These are phyloP conservation scores for Paratilapia polleni DNA, from an alignment of 2,113 vertebrate genomes.

Conservation along the genomic window DNA sequence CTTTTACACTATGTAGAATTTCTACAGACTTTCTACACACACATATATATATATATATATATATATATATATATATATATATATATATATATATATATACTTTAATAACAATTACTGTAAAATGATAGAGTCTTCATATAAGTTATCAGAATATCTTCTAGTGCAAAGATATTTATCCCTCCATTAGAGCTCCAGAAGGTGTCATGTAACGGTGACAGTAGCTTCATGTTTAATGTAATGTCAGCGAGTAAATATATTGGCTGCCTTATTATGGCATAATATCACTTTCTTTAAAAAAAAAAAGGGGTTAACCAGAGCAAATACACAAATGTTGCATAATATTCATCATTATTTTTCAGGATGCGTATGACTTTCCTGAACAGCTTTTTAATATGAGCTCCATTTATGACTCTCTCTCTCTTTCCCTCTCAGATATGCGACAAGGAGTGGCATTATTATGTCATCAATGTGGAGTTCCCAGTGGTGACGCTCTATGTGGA, in stretches of 20 bases:
- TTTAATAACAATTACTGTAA: not conserved
- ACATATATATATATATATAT: not conserved
- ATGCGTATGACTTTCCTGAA: not conserved
- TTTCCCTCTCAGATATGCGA: slow-evolving; percentile 90
- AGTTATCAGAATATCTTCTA: not conserved
- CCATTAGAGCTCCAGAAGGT: not conserved
- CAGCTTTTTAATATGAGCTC: not conserved
- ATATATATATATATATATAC: not conserved
- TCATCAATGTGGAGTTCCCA: slow-evolving; percentile 95
- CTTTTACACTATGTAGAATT: too few species aligned
- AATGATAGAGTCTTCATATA: not conserved
- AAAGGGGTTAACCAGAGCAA: too few species aligned
- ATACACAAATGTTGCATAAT: too few species aligned
- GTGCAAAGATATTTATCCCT: not conserved
- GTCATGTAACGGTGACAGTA: not conserved
- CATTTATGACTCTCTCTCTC: not conserved
- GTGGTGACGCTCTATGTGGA: slow-evolving; percentile 95
- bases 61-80: not conserved
- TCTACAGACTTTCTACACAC: too few species aligned
- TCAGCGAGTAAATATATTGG: too few species aligned
- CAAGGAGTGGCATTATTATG: slow-evolving; percentile 99
- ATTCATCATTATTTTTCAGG: not conserved
- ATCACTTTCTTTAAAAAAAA: too few species aligned
- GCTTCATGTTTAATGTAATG: not conserved
- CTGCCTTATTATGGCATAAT: too few species aligned